Conservation (phyloP, 2,888 invertebrate genomes). For the Pristionchus maxplancki region DNA sequence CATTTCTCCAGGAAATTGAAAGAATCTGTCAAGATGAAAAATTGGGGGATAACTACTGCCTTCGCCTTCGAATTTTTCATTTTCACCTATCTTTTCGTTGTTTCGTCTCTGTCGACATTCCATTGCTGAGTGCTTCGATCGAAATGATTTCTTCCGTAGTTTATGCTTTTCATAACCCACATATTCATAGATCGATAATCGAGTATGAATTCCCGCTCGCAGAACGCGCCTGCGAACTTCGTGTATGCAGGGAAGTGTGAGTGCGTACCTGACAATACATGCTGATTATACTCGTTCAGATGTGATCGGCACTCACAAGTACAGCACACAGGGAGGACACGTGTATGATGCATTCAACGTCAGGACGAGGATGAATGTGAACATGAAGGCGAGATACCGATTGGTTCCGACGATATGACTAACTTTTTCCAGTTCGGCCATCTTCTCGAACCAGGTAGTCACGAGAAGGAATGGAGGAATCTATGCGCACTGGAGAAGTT, state of each 20-base stretch:
- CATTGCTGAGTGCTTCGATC: too few relatives aligned
- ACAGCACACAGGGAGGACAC: not conserved
- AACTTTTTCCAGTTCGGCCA: constrained; percentile 8
- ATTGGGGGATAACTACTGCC: not conserved
- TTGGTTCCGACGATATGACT: not conserved
- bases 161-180: not conserved
- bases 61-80: not conserved
- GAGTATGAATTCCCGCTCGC: not conserved
- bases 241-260: not conserved
- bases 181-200: not conserved
- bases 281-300: not conserved
- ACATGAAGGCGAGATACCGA: not conserved
- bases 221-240: not conserved
- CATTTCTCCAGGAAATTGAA: constrained; percentile 10
- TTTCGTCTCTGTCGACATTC: too few relatives aligned
- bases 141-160: not conserved
- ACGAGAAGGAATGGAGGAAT: not conserved
- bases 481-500: not conserved
- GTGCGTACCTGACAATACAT: too few relatives aligned
- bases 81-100: not conserved
- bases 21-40: not conserved
- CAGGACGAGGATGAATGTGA: not conserved
- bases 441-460: not conserved
- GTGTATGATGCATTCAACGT: not conserved
- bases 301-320: not conserved